Conservation (phyloP, 2,888 invertebrate species). For the Linyphia triangularis region DNA sequence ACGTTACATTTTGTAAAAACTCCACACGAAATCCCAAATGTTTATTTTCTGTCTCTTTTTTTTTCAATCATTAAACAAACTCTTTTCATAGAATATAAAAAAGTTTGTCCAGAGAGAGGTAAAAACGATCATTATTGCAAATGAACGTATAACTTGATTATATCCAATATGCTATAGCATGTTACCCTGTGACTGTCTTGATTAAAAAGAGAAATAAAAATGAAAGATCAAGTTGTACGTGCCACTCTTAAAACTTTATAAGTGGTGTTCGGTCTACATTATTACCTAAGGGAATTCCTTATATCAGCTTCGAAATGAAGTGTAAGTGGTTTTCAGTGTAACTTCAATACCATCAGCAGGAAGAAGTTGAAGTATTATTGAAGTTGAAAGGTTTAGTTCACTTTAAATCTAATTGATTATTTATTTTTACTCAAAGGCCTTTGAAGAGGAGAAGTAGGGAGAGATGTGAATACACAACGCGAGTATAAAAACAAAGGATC, state of each 20-base stretch:
- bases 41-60: background rate
- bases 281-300: conserved; percentile 29
- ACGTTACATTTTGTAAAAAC: background rate
- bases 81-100: background rate
- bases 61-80: background rate
- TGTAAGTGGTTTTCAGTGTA: conserved; percentile 55
- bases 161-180: background rate
- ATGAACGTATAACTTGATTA: conserved; percentile 2
- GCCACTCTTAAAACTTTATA: conserved; percentile 20
- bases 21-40: background rate
- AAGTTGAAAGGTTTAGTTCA: conserved; percentile 32
- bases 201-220: background rate
- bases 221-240: background rate
- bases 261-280: conserved; percentile 19
- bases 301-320: conserved; percentile 16
- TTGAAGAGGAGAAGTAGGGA: background rate
- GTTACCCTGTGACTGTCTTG: background rate
- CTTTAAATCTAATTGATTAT: conserved; percentile 44
- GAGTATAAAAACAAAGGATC: background rate
- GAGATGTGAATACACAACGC: background rate
- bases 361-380: background rate
- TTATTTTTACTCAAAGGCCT: conserved; percentile 1
- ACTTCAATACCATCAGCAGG: background rate
- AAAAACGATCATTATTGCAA: background rate
- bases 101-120: background rate